Evolutionary conservation across 2,888 invertebrate species (phyloP).

Genomic region (Himalopsyche kuldschensis): DNA sequence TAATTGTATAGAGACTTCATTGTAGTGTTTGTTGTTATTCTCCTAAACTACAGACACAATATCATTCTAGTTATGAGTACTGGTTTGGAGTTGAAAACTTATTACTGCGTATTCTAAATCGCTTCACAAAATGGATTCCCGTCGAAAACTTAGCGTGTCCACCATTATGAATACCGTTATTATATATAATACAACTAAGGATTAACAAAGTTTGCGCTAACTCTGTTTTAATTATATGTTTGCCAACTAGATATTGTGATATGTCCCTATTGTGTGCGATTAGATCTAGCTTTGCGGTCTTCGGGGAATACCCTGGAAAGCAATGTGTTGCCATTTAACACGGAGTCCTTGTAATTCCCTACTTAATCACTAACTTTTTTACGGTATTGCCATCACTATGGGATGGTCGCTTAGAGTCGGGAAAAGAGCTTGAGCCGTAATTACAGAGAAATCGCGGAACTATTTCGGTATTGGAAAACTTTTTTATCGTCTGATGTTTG

Average conservation of each 20-base stretch:
- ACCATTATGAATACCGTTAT: neutral
- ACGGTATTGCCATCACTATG: neutral
- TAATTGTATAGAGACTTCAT: too few relatives aligned
- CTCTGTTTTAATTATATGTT: neutral
- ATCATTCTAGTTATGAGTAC: too few relatives aligned
- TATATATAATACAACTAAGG: neutral
- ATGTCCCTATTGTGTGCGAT: neutral
- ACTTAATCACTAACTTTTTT: neutral
- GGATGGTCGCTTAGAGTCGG: neutral
- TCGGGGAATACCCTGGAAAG: neutral
- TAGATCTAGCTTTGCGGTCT: neutral
- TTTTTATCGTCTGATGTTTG: neutral
- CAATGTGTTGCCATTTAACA: neutral
- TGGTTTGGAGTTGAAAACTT: too few relatives aligned
- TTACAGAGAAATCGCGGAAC: neutral
- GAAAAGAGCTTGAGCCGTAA: neutral
- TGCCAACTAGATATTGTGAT: neutral
- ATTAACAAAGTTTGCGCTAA: neutral
- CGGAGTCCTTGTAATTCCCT: neutral
- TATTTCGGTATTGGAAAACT: neutral
- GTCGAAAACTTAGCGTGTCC: neutral
- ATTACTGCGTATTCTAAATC: neutral
- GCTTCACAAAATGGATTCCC: neutral
- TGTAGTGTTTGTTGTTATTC: too few relatives aligned
- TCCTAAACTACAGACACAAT: too few relatives aligned